Evolutionary conservation across 2,888 invertebrate species (phyloP).

Genomic region (Platynereis dumerilii): DNA sequence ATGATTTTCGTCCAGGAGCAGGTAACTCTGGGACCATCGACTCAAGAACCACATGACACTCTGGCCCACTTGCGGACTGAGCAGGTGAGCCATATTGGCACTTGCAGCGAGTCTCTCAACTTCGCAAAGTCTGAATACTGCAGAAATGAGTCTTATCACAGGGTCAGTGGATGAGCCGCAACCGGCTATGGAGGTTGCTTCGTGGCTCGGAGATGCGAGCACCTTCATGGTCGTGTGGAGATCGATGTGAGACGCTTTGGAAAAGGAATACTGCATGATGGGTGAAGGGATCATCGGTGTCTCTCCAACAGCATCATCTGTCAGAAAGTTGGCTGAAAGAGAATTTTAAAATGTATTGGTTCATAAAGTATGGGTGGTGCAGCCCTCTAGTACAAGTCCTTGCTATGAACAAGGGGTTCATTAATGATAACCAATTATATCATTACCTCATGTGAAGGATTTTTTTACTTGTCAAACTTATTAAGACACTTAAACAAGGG

Average conservation of each 20-base stretch:
- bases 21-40: constrained; percentile 78
- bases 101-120: constrained; percentile 78
- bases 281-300: constrained; percentile 72
- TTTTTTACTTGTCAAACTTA: too few species aligned
- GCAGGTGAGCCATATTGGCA: constrained; percentile 71
- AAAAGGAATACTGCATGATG: constrained; percentile 72
- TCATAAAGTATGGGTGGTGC: too few species aligned
- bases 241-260: constrained; percentile 66
- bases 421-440: too few species aligned
- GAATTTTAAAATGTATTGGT: too few species aligned
- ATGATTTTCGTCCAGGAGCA: constrained; percentile 71
- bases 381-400: too few species aligned
- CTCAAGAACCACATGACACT: constrained; percentile 81
- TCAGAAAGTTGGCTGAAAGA: constrained; percentile 70
- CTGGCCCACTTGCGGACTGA: constrained; percentile 82
- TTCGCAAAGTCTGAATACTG: constrained; percentile 76
- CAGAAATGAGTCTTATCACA: constrained; percentile 72
- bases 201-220: constrained; percentile 66
- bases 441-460: too few species aligned
- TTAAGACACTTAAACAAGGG: too few species aligned
- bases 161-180: constrained; percentile 66
- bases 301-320: constrained; percentile 75
- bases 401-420: too few species aligned
- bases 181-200: constrained; percentile 48
- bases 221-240: constrained; percentile 66